Percentiles rank a stretch among this genome's conserved stretches.
phyloP scores from a whole-genome alignment of 1,140 invertebrate genomes.

The Eulimnadia texana region DNA sequence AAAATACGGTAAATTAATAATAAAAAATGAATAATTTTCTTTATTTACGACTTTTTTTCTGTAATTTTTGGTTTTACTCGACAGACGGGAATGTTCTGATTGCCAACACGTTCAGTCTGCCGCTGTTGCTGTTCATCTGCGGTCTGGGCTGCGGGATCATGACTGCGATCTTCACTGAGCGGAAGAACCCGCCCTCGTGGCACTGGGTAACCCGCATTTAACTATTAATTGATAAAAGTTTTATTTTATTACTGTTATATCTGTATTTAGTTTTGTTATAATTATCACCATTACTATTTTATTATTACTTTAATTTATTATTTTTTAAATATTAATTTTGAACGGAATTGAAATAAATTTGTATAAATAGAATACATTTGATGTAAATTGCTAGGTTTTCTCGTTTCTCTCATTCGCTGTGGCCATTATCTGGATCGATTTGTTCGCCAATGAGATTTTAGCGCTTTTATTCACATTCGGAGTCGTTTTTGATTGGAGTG shows the following conservation, averaged over 20 bases:
- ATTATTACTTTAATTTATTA: too few relatives aligned
- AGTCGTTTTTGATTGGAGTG: slow-evolving; percentile 41
- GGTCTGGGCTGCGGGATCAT: background rate
- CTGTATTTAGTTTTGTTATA: background rate
- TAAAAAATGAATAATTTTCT: background rate
- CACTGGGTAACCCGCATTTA: slow-evolving; percentile 5
- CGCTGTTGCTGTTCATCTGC: slow-evolving; percentile 22
- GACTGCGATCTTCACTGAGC: background rate
- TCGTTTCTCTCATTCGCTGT: slow-evolving; percentile 46
- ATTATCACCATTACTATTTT: background rate
- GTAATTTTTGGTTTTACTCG: too few relatives aligned
- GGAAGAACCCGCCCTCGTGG: background rate
- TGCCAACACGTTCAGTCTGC: background rate
- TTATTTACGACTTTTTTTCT: too few relatives aligned
- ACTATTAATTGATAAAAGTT: background rate
- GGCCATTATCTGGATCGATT: slow-evolving; percentile 49
- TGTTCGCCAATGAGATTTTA: slow-evolving; percentile 49
- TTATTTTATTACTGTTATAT: background rate
- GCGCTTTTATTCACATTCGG: slow-evolving; percentile 43
- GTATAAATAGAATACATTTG: too few relatives aligned
- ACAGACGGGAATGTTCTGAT: slow-evolving; percentile 5
- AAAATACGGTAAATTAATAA: background rate
- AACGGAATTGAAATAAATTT: background rate
- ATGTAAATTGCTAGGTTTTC: slow-evolving; percentile 31
- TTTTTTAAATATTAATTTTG: background rate